Base-by-base conservation (phyloP, 2,797 vertebrate species). In the Ctenopoma multispine region DNA sequence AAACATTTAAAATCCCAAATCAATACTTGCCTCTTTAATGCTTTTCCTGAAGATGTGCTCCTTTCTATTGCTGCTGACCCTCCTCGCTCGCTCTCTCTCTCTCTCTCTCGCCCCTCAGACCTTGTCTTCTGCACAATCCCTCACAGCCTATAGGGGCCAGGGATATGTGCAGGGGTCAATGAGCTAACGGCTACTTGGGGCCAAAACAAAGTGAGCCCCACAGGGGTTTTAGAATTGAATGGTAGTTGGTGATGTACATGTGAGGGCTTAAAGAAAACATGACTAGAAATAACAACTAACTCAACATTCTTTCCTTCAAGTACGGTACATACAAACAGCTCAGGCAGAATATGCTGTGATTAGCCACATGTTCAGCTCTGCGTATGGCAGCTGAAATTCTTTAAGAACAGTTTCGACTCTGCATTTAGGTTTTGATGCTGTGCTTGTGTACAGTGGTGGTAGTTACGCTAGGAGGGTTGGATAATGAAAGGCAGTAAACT, bases 1-100 rank as follows among this genome's bases (percentile, higher is more conserved):
- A 94, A 94, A 93, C 92, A 94, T 93, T 94, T 93, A 93, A 93
- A 94, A 93, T 92, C 91, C 91, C 89, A 89, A 93, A 94, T 94
- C 93, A 92, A 94, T 94, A 93, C 79, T 83, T 90, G 91, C 90
- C 92, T 92, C 92, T 91, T 92, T 93, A 94, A 94, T 93, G 92
- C 90, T 90, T 92, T 92, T 93, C 82, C 87, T 89, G 90, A 93
- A 93, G 90, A 91, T 90, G 89, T 91, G 90, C 85, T 87, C 79
- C 75, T 88, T 84, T 90, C 87, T 82, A 90, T 88, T 84, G 87
- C 89, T 44, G 43, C 71, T 89, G 85, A 86, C 76, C 73, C 75
- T 60, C 69, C 60, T n/a, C n/a, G n/a, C n/a, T n/a, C n/a, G 53
- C 69, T 15, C 64, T 47, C 55, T 66, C 73, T 56, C 69, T 15